Evolutionary conservation across 2,888 invertebrate species (phyloP).

Genomic region (Stenodera caucasica): DNA sequence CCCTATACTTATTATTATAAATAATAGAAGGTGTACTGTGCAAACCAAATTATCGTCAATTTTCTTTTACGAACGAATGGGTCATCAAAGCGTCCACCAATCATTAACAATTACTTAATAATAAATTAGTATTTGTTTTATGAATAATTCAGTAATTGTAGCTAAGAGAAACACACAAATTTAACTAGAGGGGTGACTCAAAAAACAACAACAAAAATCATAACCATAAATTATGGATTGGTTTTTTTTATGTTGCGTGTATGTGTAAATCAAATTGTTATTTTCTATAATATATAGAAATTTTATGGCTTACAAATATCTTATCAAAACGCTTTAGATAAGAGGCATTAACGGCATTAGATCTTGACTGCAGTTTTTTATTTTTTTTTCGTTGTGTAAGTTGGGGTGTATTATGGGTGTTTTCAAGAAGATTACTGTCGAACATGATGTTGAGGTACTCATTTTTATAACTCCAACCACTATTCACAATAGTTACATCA

Average conservation of each 20-base stretch:
- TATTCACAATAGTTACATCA: no score
- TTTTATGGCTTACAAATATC: conserved; percentile 15
- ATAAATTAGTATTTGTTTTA: conserved; percentile 52
- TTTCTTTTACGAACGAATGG: conserved; percentile 45
- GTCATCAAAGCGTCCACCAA: conserved; percentile 50
- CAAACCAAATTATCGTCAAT: conserved; percentile 54
- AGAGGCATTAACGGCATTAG: neutral
- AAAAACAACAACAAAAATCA: neutral
- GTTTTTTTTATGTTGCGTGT: no score
- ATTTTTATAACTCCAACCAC: neutral
- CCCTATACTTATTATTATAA: conserved; percentile 38
- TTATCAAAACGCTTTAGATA: conserved; percentile 17
- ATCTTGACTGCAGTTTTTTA: neutral
- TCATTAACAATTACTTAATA: conserved; percentile 53
- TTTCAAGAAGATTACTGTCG: conserved; percentile 16
- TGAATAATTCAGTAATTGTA: conserved; percentile 48
- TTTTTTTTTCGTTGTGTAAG: neutral
- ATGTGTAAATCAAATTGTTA: no score
- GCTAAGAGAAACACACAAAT: conserved; percentile 18
- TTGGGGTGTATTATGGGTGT: conserved; percentile 5
- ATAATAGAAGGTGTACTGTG: conserved; percentile 41
- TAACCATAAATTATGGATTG: no score
- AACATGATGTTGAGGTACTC: conserved; percentile 16
- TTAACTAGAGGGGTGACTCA: neutral
- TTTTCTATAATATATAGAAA: neutral